Conservation (phyloP, 1,140 invertebrate genomes). For the Chrysoperla carnea region DNA sequence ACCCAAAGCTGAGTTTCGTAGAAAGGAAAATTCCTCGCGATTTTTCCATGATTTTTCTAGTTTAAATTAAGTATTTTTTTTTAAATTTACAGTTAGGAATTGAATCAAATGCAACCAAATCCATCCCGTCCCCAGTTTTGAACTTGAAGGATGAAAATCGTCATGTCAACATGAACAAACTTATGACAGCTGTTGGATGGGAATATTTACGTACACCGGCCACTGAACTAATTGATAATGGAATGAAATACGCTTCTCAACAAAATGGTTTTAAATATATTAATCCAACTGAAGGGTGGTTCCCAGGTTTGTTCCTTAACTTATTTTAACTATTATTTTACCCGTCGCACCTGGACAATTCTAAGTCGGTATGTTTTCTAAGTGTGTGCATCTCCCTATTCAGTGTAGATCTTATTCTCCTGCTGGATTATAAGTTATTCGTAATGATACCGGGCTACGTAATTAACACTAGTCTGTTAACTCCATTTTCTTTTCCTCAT, state of each 20-base stretch:
- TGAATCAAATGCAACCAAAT: constrained; percentile 64
- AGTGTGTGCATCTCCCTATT: too few relatives aligned
- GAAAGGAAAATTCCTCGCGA: too few relatives aligned
- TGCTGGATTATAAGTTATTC: too few relatives aligned
- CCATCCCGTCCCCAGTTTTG: constrained; percentile 48
- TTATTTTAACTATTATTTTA: not conserved
- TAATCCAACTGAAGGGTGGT: constrained; percentile 75
- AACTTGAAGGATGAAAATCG: constrained; percentile 47
- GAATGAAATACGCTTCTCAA: constrained; percentile 39
- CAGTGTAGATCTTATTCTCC: too few relatives aligned
- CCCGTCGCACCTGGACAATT: too few relatives aligned
- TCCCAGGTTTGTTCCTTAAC: constrained; percentile 43
- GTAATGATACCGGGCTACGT: too few relatives aligned
- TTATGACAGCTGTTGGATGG: constrained; percentile 59
- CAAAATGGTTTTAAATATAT: constrained; percentile 66
- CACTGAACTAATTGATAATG: constrained; percentile 45
- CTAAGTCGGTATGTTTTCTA: too few relatives aligned
- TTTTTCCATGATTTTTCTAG: too few relatives aligned
- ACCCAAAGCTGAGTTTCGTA: too few relatives aligned
- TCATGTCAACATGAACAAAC: constrained; percentile 42
- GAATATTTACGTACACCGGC: constrained; percentile 59
- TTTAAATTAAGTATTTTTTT: constrained; percentile 15
- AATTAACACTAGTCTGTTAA: too few relatives aligned
- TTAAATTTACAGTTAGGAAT: constrained; percentile 33
- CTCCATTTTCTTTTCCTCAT: too few relatives aligned